Base-by-base conservation (phyloP, 1,140 invertebrate genomes). In the Rhysida immarginata region DNA sequence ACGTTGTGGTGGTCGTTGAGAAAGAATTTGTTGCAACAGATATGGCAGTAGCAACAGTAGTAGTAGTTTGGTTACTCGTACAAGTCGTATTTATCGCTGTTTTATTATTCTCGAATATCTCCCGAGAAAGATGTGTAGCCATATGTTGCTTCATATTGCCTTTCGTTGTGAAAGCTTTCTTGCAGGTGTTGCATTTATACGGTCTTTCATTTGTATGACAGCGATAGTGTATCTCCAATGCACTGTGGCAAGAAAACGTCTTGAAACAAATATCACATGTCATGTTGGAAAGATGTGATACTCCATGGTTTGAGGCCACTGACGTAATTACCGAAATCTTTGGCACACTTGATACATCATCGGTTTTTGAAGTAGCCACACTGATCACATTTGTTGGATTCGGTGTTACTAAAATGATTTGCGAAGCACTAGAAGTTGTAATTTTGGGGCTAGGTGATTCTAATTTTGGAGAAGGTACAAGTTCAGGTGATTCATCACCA, bases 181-280 rank as follows among this genome's bases (percentile, higher is more conserved):
- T 93, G 73, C 96, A 99, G 65, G 96, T 84, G 66, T 80, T 84
- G 76, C 96, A 99, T 73, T 96, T 96, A 77, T 94, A 99, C 27
- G 96, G 96, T 58, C 95, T 80, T 74, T 97, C 94, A 75, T 97
- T 97, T 64, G 91, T 96, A 77, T 97, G 93, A 72, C 88, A 94
- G 65, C 93, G 79, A 74, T 94, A 94, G 77, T 98, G 93, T 68
- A 97, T 96, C 75, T 96, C 92, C 62, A 98, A 77, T 53, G 94
- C 93, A 60, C 91, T 96, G 73, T 95, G 83, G 77, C 93, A 97
- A 63, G 93, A 92, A 77, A 98, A 97, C 62, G 92, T 94, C 79
- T 96, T 96, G 81, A 89, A 93, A 79, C 93, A 98, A 71, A 97
- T 84, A 76, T 91, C 88, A 78, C 94, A 98, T 59, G 94, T 97